Evolutionary conservation across 2,797 vertebrate species (phyloP).

Genomic region (Muraenolepis orangiensis): DNA sequence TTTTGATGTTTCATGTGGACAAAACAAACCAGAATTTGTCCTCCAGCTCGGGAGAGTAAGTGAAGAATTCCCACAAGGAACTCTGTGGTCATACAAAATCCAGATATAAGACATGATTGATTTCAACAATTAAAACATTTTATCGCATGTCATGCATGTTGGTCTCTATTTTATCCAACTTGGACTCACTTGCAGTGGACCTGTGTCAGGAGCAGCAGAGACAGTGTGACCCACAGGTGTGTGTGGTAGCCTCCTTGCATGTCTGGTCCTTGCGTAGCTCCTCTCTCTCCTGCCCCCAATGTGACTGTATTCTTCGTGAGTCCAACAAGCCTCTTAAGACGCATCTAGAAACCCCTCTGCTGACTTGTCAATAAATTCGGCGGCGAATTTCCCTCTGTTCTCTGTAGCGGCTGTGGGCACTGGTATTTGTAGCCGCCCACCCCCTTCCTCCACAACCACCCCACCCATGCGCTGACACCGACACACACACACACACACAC

Average conservation of each 20-base stretch:
- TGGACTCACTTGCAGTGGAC: constrained; percentile 57
- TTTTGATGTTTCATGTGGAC: not conserved
- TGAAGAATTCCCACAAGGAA: constrained; percentile 45
- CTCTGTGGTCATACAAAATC: constrained; percentile 45
- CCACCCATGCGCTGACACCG: not conserved
- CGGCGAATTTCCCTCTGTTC: not conserved
- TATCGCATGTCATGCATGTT: not conserved
- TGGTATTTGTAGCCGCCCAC: not conserved
- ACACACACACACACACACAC: not conserved
- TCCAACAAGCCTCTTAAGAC: not conserved
- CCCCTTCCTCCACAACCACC: not conserved
- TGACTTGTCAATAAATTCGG: not conserved
- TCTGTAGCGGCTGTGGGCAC: not conserved
- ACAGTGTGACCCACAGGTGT: constrained; percentile 45
- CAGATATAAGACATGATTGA: not conserved
- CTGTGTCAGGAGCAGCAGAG: constrained; percentile 50
- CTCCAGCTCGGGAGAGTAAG: constrained; percentile 63
- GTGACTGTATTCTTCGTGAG: not conserved
- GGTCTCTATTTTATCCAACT: not conserved
- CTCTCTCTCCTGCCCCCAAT: constrained; percentile 28
- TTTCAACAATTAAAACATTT: not conserved
- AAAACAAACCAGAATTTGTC: constrained; percentile 59
- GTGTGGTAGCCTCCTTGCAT: constrained; percentile 50
- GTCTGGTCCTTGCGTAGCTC: constrained; percentile 42
- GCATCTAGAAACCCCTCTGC: not conserved